Percentiles rank a stretch among this genome's conserved stretches.
Evolutionary conservation across 2,888 invertebrate species (phyloP).

Genomic region (Dorcus parallelipipedus): DNA sequence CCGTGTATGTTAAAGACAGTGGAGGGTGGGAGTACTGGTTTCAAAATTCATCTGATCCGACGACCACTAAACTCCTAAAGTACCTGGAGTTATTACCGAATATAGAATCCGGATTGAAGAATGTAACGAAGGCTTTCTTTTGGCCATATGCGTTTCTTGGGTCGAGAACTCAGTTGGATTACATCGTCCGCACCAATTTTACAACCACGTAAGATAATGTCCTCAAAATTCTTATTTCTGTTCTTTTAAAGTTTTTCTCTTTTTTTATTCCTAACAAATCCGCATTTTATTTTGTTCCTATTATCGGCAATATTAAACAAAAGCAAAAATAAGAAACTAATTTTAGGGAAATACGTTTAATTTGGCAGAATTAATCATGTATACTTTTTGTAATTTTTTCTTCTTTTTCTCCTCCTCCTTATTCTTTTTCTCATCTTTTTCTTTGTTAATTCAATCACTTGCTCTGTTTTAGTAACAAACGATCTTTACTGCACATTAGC

Average conservation of each 20-base stretch:
- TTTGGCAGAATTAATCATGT: too few species aligned
- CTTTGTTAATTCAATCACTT: background rate
- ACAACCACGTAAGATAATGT: constrained; percentile 53
- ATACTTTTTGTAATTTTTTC: too few species aligned
- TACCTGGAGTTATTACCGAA: constrained; percentile 66
- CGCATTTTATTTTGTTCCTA: background rate
- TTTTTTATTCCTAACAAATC: background rate
- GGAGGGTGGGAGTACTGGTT: constrained; percentile 78
- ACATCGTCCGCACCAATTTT: constrained; percentile 69
- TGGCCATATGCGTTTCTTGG: constrained; percentile 78
- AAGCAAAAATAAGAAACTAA: too few species aligned
- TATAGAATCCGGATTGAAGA: constrained; percentile 65
- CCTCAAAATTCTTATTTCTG: background rate
- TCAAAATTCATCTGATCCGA: constrained; percentile 63
- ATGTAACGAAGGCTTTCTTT: constrained; percentile 72
- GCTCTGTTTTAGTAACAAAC: constrained; percentile 49
- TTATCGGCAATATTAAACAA: too few species aligned
- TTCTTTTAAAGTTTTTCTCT: background rate
- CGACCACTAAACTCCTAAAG: constrained; percentile 60
- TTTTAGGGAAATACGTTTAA: too few species aligned
- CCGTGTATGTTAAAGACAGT: constrained; percentile 51
- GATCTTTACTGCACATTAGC: constrained; percentile 67
- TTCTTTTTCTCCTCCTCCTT: too few species aligned
- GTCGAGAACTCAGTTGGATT: constrained; percentile 68
- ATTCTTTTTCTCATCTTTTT: too few species aligned